phyloP scores from a whole-genome alignment of 1,140 invertebrate genomes.

The Bathynomus jamesi region DNA sequence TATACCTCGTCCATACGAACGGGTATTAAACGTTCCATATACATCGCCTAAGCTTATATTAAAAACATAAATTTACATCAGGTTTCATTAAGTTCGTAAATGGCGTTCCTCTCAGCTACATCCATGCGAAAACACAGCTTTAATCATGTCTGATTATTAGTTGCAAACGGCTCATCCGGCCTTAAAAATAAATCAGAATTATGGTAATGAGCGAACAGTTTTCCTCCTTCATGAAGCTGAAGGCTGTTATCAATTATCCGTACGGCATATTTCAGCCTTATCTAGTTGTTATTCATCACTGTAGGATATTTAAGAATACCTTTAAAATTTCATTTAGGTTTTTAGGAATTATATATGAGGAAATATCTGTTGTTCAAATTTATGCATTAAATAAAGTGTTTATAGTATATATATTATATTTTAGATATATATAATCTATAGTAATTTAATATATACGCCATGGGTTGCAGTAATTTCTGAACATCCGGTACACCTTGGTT shows the following conservation, averaged over 20 bases:
- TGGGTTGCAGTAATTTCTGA: too few species aligned
- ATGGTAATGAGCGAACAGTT: background rate
- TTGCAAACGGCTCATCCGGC: background rate
- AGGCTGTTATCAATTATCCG: background rate
- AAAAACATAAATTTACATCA: background rate
- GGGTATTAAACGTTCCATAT: background rate
- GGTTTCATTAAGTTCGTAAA: background rate
- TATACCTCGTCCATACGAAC: background rate
- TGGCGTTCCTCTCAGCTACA: background rate
- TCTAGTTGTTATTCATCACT: slow-evolving; percentile 1
- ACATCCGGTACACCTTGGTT: too few species aligned
- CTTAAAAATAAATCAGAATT: background rate
- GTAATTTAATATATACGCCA: too few species aligned
- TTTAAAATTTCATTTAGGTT: too few species aligned
- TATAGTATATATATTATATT: too few species aligned
- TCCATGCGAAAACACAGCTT: background rate
- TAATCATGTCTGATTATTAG: background rate
- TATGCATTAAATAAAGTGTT: too few species aligned
- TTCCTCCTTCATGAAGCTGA: background rate
- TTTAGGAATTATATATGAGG: too few species aligned
- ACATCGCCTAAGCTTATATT: background rate
- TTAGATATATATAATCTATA: too few species aligned
- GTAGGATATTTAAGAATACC: too few species aligned
- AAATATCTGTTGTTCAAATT: too few species aligned
- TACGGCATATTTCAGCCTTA: background rate